A percentile compares a stretch with the other conserved stretches of the same genome.
Evolutionary conservation across 2,888 invertebrate species (phyloP).

Genomic region (Prenolepis imparis): DNA sequence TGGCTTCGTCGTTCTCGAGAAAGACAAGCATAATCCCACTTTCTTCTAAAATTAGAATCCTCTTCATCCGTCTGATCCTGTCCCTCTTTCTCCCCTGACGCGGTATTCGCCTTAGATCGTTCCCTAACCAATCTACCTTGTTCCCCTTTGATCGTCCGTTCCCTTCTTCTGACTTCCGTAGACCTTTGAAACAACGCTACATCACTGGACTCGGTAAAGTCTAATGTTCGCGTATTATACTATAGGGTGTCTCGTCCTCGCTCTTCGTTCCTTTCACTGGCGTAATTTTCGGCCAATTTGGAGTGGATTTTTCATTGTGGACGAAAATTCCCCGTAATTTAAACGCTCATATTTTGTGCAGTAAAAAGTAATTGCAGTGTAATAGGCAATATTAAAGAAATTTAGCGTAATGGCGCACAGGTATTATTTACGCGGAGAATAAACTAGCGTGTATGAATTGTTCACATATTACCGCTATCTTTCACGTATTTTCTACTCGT

Average conservation of each 20-base stretch:
- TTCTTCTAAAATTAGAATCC: slow-evolving; percentile 79
- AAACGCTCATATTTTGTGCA: neutral
- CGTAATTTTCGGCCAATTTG: neutral
- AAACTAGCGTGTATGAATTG: slow-evolving; percentile 38
- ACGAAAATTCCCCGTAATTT: neutral
- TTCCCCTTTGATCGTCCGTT: slow-evolving; percentile 69
- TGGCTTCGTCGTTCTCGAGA: slow-evolving; percentile 61
- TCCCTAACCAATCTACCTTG: slow-evolving; percentile 65
- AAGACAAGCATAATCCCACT: slow-evolving; percentile 59
- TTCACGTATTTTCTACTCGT: slow-evolving; percentile 25
- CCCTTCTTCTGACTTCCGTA: slow-evolving; percentile 20
- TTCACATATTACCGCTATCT: slow-evolving; percentile 23
- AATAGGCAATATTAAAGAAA: slow-evolving; percentile 6
- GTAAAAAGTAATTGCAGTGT: slow-evolving; percentile 14
- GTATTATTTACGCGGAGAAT: slow-evolving; percentile 30
- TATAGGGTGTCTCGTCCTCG: neutral
- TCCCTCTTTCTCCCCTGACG: slow-evolving; percentile 62
- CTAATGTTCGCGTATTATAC: slow-evolving; percentile 8
- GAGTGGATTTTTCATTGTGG: neutral
- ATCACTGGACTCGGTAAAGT: slow-evolving; percentile 30
- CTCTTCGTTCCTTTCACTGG: slow-evolving; percentile 5
- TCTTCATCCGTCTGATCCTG: slow-evolving; percentile 76
- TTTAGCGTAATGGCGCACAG: slow-evolving; percentile 31
- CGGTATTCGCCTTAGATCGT: slow-evolving; percentile 35
- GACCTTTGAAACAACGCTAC: slow-evolving; percentile 46